Evolutionary conservation across 2,113 vertebrate genomes (phyloP), one percentile per base, ranked within the genome.

Genomic region (Otis tarda): DNA sequence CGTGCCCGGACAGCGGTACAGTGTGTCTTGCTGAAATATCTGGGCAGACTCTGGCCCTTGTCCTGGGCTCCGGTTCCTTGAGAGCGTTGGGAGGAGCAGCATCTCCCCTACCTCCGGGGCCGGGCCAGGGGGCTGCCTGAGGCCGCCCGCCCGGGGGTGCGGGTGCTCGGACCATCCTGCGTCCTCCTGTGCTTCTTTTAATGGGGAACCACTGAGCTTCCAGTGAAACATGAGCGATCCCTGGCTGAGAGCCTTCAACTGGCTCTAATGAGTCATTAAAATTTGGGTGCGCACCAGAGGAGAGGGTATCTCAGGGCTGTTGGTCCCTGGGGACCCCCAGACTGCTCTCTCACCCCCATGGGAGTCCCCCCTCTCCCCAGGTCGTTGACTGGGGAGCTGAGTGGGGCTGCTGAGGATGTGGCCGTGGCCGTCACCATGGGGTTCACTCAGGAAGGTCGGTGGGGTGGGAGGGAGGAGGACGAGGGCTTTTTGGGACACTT

Each of bases 371-470:
- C 2, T 3, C 17, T 50, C 13, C 37, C 43, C 60, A 35, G 27
- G 16, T 39, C 3, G 7, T 27, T 49, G 10, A 2, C 11, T 19
- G 25, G 30, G 35, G 18, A 64, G 25, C 57, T 0, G 14, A 55
- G 73, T 6, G 1, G 7, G 31, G 49, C 33, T 4, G 5, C 37
- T 1, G 0, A 12, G 87, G 45, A 30, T 35, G 71, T 2, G 8
- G 22, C 53, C 0, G 0, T 61, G 64, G 41, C 68, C 0, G 0
- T 70, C 3, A 0, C 3, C 4, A 23, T 21, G 53, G 50, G 74
- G 70, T 37, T 49, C 27, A 4, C 21, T 61, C 5, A 8, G 60
- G 60, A n/a, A 73, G 57, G 79, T 85, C 12, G 0, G 18, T 8
- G 39, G 63, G 59, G 23, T 25, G 50, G 33, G 77, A 85, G 50